Conservation (phyloP, 2,888 invertebrate genomes). For the Tanytarsus gracilentus region DNA sequence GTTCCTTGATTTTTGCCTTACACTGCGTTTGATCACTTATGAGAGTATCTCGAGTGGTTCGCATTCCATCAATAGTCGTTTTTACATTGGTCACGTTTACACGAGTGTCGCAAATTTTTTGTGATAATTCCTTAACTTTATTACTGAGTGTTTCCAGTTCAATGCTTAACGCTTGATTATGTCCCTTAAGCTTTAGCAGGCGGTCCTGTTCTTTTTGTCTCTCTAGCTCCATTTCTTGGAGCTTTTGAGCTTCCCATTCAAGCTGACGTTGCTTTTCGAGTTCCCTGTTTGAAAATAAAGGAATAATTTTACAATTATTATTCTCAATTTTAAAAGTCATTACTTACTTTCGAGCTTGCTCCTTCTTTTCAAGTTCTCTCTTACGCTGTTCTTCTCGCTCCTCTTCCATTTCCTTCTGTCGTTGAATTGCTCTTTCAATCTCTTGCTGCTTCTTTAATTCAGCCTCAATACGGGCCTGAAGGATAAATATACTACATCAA, state of each 20-base stretch:
- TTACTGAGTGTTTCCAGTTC: conserved; percentile 57
- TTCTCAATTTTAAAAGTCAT: no score
- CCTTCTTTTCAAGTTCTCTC: conserved; percentile 67
- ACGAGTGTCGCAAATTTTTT: conserved; percentile 72
- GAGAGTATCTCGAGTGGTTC: conserved; percentile 80
- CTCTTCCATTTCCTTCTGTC: conserved; percentile 66
- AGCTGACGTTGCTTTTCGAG: conserved; percentile 89
- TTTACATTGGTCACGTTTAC: conserved; percentile 85
- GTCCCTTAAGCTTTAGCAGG: conserved; percentile 75
- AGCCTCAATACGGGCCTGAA: conserved; percentile 53
- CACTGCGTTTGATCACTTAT: conserved; percentile 77
- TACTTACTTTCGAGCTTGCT: conserved; percentile 50
- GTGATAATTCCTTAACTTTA: conserved; percentile 66
- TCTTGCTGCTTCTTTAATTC: conserved; percentile 80
- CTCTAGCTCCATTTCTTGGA: conserved; percentile 76
- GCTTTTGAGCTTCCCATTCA: conserved; percentile 90
- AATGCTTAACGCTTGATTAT: conserved; percentile 72
- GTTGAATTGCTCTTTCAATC: conserved; percentile 67
- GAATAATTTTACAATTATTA: not conserved
- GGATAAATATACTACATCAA: not conserved
- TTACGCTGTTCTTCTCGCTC: conserved; percentile 69
- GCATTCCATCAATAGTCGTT: conserved; percentile 93
- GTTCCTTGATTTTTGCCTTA: conserved; percentile 73
- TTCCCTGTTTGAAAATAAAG: conserved; percentile 51
- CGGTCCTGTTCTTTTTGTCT: conserved; percentile 78